A percentile compares a stretch with the other conserved stretches of the same genome.
phyloP scores from a whole-genome alignment of 2,888 invertebrate genomes.

The Lasioglossum lativentre region DNA sequence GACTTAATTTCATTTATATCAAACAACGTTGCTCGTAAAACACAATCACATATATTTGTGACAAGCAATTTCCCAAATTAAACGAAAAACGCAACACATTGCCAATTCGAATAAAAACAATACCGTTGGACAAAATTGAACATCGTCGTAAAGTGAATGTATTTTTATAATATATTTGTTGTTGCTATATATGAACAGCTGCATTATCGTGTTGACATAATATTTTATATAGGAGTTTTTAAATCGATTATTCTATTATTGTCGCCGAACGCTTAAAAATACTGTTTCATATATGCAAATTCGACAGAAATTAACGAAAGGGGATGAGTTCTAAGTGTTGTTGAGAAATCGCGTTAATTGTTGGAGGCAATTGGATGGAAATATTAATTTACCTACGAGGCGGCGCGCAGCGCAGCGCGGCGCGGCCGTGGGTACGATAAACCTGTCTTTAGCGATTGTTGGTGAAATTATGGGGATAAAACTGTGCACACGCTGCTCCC shows the following conservation, averaged over 20 bases:
- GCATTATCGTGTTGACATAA: not conserved
- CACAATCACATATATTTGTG: not conserved
- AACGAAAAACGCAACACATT: not conserved
- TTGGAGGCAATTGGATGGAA: not conserved
- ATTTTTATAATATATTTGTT: not conserved
- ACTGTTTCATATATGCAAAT: no score
- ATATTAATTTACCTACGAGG: not conserved
- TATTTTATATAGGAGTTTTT: not conserved
- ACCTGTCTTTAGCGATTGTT: not conserved
- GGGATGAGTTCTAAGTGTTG: not conserved
- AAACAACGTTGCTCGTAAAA: not conserved
- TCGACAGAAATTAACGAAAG: not conserved
- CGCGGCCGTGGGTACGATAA: not conserved
- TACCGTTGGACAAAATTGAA: not conserved
- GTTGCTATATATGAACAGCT: not conserved
- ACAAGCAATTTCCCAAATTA: no score
- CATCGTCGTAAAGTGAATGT: no score
- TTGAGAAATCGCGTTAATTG: not conserved
- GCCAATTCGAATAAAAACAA: not conserved
- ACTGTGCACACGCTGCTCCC: not conserved
- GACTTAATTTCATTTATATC: not conserved
- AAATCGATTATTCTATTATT: not conserved
- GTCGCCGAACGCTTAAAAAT: not conserved
- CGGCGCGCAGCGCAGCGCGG: no score
- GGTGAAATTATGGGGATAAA: not conserved